Evolutionary conservation across 2,113 vertebrate genomes (phyloP).

Genomic region (Xiphias gladius): DNA sequence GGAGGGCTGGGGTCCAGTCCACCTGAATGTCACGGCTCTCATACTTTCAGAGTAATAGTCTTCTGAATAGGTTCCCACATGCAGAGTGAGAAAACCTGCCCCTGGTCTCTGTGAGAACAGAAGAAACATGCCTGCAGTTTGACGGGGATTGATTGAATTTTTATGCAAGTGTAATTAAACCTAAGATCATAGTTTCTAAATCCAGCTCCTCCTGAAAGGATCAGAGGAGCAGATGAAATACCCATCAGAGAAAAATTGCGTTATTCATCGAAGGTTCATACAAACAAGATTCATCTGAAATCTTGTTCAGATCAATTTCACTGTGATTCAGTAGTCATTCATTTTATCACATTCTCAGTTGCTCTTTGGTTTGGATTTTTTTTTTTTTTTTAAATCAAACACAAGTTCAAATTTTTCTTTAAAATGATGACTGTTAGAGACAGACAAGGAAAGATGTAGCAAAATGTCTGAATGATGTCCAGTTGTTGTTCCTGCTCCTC

Average conservation of each 20-base stretch:
- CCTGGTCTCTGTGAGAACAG: constrained; percentile 24
- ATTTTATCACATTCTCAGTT: not conserved
- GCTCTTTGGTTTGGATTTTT: constrained; percentile 17
- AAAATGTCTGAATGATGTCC: constrained; percentile 17
- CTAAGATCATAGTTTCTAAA: constrained; percentile 41
- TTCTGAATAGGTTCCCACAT: constrained; percentile 60
- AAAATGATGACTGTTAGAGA: not conserved
- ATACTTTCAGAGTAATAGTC: constrained; percentile 34
- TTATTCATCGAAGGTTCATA: constrained; percentile 5
- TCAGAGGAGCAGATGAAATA: constrained; percentile 23
- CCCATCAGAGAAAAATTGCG: constrained; percentile 11
- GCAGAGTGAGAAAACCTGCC: constrained; percentile 50
- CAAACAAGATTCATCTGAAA: constrained; percentile 15
- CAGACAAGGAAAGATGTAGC: not conserved
- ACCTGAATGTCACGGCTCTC: constrained; percentile 55
- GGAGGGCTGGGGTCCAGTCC: constrained; percentile 47
- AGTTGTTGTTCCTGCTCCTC: not conserved
- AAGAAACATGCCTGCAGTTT: constrained; percentile 29
- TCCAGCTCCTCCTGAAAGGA: constrained; percentile 27
- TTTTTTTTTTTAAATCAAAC: constrained; percentile 11
- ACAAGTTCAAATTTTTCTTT: not conserved
- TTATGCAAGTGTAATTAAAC: constrained; percentile 49
- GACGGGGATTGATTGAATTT: constrained; percentile 42
- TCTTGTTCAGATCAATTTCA: constrained; percentile 7
- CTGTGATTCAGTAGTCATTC: constrained; percentile 11